Evolutionary conservation across 2,888 invertebrate species (phyloP).

Genomic region (Hipparchia sbordonii): DNA sequence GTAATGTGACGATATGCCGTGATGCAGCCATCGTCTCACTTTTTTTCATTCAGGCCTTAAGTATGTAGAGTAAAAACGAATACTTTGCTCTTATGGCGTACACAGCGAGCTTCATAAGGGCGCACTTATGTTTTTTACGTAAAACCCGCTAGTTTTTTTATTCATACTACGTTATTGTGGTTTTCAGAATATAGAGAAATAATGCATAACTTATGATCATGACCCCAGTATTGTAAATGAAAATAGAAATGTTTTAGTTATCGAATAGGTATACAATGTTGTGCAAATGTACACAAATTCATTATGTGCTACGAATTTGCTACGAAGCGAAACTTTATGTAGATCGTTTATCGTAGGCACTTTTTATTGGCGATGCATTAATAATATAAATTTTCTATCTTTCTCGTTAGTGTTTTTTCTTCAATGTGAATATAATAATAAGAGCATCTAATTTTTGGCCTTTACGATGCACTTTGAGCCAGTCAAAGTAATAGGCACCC

Average conservation of each 20-base stretch:
- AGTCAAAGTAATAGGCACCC: neutral
- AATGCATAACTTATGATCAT: neutral
- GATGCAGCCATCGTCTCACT: neutral
- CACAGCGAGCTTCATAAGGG: neutral
- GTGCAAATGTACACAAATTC: neutral
- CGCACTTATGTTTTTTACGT: conserved; percentile 4
- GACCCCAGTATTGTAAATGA: neutral
- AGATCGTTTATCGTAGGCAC: neutral
- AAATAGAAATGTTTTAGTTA: neutral
- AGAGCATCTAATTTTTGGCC: neutral
- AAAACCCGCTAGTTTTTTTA: conserved; percentile 2
- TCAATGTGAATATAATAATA: neutral
- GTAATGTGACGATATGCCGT: neutral
- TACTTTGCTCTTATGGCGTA: neutral
- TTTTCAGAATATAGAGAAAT: neutral
- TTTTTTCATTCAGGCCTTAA: no score
- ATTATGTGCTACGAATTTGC: neutral
- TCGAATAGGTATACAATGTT: neutral
- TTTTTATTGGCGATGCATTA: neutral
- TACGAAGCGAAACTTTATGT: neutral
- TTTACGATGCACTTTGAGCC: neutral
- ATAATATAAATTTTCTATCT: no score
- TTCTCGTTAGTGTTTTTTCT: no score
- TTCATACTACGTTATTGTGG: neutral
- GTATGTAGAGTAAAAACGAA: conserved; percentile 6